These are phyloP conservation scores for Pollachius pollachius DNA, from an alignment of 2,113 vertebrate species.

Conservation along the genomic window DNA sequence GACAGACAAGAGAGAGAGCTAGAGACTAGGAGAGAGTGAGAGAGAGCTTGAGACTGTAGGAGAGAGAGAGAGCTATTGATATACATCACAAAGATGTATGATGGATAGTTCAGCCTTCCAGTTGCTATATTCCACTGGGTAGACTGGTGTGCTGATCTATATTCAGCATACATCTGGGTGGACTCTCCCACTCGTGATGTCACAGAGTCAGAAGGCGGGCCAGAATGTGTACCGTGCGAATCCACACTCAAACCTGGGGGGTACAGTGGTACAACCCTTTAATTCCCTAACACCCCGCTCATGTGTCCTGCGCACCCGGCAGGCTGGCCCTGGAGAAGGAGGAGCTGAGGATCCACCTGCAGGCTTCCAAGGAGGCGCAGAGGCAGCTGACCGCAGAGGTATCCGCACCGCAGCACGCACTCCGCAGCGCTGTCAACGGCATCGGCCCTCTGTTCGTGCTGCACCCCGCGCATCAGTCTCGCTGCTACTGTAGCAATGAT, in stretches of 20 bases:
- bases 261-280: not conserved
- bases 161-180: too few species aligned
- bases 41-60: not conserved
- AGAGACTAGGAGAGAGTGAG: not conserved
- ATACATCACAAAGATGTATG: too few species aligned
- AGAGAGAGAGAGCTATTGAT: too few species aligned
- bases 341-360: constrained; percentile 91
- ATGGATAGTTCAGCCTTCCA: too few species aligned
- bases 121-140: too few species aligned
- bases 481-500: too few species aligned
- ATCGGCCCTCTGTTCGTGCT: too few species aligned
- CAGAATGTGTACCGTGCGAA: not conserved
- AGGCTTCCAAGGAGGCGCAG: constrained; percentile 96
- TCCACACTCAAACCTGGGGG: not conserved
- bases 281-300: not conserved
- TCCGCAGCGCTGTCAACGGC: not conserved
- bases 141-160: too few species aligned
- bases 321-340: constrained; percentile 98
- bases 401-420: constrained; percentile 12
- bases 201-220: not conserved
- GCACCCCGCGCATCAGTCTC: too few species aligned
- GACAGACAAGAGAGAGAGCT: too few species aligned
- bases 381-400: constrained; percentile 95
- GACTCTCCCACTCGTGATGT: too few species aligned
- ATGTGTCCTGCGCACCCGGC: constrained; percentile 45